phyloP scores from a whole-genome alignment of 1,140 invertebrate genomes.

The Bemisia tabaci region DNA sequence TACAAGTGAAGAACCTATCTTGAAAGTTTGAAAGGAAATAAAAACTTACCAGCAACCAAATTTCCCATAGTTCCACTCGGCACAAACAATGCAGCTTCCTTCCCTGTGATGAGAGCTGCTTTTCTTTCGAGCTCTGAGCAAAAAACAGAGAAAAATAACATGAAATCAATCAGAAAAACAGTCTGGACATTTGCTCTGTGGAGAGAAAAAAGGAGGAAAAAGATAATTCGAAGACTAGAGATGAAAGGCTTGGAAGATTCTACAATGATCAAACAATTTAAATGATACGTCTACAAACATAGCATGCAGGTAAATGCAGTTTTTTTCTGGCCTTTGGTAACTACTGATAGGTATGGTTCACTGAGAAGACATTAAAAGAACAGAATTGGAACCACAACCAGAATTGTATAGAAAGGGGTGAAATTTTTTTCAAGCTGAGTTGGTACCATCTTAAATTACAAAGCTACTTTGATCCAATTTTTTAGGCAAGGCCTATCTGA shows the following conservation, averaged over 20 bases:
- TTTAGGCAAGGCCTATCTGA: too few relatives aligned
- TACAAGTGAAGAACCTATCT: too few relatives aligned
- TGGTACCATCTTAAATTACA: too few relatives aligned
- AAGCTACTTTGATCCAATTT: too few relatives aligned
- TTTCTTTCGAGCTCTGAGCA: slow-evolving; percentile 53
- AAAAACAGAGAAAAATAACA: slow-evolving; percentile 19
- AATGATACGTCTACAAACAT: not conserved
- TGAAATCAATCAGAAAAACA: not conserved
- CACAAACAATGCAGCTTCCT: slow-evolving; percentile 81
- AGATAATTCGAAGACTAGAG: not conserved
- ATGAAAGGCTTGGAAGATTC: not conserved
- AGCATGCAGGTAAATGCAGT: too few relatives aligned
- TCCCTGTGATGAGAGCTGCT: slow-evolving; percentile 63
- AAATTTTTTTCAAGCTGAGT: too few relatives aligned
- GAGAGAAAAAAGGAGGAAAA: not conserved
- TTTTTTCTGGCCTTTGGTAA: too few relatives aligned
- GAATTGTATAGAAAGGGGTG: too few relatives aligned
- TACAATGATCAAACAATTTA: not conserved
- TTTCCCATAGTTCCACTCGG: slow-evolving; percentile 91
- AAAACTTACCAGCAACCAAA: slow-evolving; percentile 67
- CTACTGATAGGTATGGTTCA: too few relatives aligned
- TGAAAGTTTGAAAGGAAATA: too few relatives aligned
- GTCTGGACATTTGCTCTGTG: not conserved
- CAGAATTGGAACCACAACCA: too few relatives aligned
- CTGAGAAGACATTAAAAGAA: too few relatives aligned